Conservation (phyloP, 2,113 vertebrate genomes). For the Hypomesus transpacificus region DNA sequence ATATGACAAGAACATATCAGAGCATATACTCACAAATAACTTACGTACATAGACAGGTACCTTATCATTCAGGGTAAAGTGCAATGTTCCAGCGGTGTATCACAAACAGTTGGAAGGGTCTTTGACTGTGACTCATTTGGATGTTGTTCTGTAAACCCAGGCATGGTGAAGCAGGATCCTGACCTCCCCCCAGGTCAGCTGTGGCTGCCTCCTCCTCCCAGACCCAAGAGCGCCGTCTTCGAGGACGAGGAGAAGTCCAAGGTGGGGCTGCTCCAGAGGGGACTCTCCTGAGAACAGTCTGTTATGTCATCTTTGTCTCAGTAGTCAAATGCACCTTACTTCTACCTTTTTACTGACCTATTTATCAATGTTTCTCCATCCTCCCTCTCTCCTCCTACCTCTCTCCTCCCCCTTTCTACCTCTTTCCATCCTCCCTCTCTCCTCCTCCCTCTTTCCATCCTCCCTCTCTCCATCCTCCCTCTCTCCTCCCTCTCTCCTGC, state of each 20-base stretch:
- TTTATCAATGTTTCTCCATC: too few species aligned
- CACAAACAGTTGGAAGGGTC: neutral
- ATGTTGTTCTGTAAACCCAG: slow-evolving; percentile 57
- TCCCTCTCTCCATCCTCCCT: neutral
- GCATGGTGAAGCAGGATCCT: slow-evolving; percentile 93
- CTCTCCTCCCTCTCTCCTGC: neutral
- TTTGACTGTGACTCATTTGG: neutral
- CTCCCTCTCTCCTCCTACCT: too few species aligned
- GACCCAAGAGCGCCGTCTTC: slow-evolving; percentile 94
- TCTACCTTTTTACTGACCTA: too few species aligned
- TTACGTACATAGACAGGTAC: too few species aligned
- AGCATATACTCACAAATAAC: too few species aligned
- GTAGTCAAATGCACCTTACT: too few species aligned
- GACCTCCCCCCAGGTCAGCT: slow-evolving; percentile 82
- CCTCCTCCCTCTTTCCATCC: neutral
- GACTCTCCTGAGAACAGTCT: too few species aligned
- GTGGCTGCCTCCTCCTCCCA: slow-evolving; percentile 79
- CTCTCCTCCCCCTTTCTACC: too few species aligned
- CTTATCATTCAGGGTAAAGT: too few species aligned
- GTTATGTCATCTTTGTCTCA: too few species aligned
- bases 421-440: neutral
- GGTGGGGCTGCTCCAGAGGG: slow-evolving; percentile 62
- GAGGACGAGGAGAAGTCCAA: slow-evolving; percentile 98
- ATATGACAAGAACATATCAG: too few species aligned
- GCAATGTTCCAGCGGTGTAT: neutral